Conservation (phyloP, 2,113 vertebrate genomes). For the Cynopterus brachyotis region DNA sequence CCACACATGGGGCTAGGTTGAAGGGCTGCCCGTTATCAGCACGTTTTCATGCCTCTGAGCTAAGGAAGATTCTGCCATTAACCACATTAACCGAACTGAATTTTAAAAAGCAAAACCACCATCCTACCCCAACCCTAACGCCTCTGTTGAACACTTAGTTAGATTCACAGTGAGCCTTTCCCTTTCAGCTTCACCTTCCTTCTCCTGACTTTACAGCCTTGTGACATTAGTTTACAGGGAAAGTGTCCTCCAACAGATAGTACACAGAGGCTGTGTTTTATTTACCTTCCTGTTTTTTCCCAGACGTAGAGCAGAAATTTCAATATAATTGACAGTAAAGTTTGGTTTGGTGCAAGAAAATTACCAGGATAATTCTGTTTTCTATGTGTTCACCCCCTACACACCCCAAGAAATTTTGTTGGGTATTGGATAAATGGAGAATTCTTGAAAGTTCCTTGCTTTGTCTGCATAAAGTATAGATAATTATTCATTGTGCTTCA, state of each 20-base stretch:
- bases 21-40: not conserved
- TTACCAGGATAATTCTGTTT: not conserved
- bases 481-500: constrained; percentile 35
- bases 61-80: not conserved
- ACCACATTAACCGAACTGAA: not conserved
- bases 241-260: not conserved
- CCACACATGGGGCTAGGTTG: too few relatives aligned
- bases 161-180: not conserved
- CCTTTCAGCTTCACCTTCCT: not conserved
- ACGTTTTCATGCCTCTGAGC: not conserved
- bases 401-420: not conserved
- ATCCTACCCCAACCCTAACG: not conserved
- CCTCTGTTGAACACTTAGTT: not conserved
- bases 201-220: not conserved
- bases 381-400: too few relatives aligned
- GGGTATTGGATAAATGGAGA: not conserved
- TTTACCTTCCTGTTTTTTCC: not conserved
- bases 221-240: not conserved
- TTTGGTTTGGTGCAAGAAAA: not conserved
- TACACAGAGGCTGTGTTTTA: too few relatives aligned
- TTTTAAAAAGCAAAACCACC: not conserved
- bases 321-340: not conserved
- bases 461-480: not conserved
- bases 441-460: not conserved
- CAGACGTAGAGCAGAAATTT: not conserved